phyloP scores from a whole-genome alignment of 2,113 vertebrate species.

The Cyanistes caeruleus region DNA sequence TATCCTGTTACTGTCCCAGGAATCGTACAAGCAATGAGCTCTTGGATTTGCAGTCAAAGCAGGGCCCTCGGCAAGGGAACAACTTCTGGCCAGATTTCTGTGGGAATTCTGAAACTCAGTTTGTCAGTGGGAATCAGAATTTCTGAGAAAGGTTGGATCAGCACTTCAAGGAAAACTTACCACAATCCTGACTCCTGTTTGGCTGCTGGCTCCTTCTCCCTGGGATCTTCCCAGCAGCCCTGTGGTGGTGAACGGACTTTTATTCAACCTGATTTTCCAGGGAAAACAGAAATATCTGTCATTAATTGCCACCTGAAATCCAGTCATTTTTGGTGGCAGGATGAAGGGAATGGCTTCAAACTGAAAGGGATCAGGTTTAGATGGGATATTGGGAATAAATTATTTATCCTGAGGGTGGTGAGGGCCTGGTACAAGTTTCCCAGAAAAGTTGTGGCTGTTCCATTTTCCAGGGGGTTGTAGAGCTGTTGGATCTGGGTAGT shows the following conservation, averaged over 20 bases:
- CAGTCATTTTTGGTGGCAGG: neutral
- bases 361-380: neutral
- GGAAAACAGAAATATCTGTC: neutral
- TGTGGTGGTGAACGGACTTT: rapidly evolving
- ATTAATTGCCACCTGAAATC: neutral
- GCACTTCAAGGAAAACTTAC: neutral
- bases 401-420: neutral
- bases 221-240: neutral
- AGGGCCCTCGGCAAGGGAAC: neutral
- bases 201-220: neutral
- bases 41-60: neutral
- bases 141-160: neutral
- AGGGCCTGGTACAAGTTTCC: neutral
- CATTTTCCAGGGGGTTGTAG: neutral
- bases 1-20: no score
- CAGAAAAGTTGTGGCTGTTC: neutral
- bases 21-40: rapidly evolving
- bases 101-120: neutral
- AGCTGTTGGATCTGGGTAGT: neutral
- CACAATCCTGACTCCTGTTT: neutral
- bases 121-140: neutral
- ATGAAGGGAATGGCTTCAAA: neutral
- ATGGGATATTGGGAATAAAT: neutral
- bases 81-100: neutral
- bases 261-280: neutral